These are phyloP conservation scores for Lucinisca nassula DNA, from an alignment of 2,888 invertebrate species.

Conservation along the genomic window DNA sequence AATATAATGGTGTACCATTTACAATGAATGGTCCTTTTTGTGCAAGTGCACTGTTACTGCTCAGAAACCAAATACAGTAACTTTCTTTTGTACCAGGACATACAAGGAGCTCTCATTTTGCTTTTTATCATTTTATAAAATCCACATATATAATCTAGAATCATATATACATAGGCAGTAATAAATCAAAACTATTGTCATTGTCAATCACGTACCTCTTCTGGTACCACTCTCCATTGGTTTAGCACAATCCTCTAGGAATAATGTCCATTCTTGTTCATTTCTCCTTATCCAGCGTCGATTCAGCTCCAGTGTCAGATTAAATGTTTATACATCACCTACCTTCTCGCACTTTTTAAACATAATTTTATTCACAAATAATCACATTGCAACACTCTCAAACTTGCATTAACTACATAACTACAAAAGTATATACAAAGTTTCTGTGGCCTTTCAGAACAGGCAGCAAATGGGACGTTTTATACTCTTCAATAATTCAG, in stretches of 20 bases:
- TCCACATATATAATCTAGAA: background rate
- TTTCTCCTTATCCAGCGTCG: background rate
- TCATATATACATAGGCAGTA: background rate
- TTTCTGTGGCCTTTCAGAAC: background rate
- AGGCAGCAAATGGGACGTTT: background rate
- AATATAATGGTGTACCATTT: too few relatives aligned
- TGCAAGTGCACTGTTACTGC: too few relatives aligned
- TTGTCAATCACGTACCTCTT: slow-evolving; percentile 9
- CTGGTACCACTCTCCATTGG: slow-evolving; percentile 1
- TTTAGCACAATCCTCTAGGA: background rate
- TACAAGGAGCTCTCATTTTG: background rate
- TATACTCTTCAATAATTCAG: background rate
- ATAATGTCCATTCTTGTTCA: background rate
- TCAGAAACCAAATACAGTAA: too few relatives aligned
- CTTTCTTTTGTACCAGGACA: too few relatives aligned
- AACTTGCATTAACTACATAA: background rate
- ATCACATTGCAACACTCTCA: background rate
- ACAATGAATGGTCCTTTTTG: too few relatives aligned
- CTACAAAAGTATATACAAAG: background rate
- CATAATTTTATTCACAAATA: background rate
- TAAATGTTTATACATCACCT: background rate
- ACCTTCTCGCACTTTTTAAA: background rate
- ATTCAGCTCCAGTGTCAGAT: background rate
- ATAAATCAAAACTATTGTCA: background rate
- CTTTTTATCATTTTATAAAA: background rate